A percentile compares a stretch with the other conserved stretches of the same genome.
Evolutionary conservation across 2,113 vertebrate genomes (phyloP).

Genomic region (Ceyx melanurus): DNA sequence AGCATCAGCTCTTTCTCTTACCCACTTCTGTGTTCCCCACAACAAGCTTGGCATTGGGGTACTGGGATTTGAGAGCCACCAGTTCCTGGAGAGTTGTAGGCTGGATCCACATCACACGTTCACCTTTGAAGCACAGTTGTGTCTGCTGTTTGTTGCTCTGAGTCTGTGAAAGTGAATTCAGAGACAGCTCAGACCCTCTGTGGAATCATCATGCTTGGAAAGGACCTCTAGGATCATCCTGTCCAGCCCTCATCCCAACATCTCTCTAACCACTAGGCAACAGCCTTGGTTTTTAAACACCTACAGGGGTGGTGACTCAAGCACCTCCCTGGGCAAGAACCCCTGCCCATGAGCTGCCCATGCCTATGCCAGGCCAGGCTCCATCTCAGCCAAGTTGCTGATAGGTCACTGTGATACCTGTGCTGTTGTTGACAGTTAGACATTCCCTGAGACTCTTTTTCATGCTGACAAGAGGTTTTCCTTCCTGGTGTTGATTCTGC

Average conservation of each 20-base stretch:
- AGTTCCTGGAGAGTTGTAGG: slow-evolving; percentile 81
- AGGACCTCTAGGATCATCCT: no score
- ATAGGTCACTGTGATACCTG: not conserved
- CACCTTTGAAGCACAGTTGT: slow-evolving; percentile 82
- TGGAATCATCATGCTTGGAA: no score
- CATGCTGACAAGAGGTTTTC: not conserved
- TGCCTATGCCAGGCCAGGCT: not conserved
- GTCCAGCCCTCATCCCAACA: no score
- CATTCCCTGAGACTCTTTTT: not conserved
- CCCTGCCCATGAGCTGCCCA: not conserved
- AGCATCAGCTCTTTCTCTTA: slow-evolving; percentile 67
- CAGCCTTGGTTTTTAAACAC: no score
- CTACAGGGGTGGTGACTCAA: no score
- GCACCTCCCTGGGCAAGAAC: not conserved
- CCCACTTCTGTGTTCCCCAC: slow-evolving; percentile 98
- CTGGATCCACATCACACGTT: slow-evolving; percentile 89
- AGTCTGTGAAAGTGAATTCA: slow-evolving; percentile 69
- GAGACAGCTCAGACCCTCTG: not conserved
- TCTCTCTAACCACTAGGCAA: no score
- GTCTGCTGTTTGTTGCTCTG: slow-evolving; percentile 68
- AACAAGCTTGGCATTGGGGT: slow-evolving; percentile 86
- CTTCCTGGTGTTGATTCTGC: not conserved
- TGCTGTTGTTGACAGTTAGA: not conserved
- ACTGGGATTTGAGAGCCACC: slow-evolving; percentile 82
- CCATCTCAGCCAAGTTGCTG: not conserved